A percentile compares a stretch with the other conserved stretches of the same genome.
phyloP scores from a whole-genome alignment of 2,797 vertebrate species.

The Lithobates pipiens region DNA sequence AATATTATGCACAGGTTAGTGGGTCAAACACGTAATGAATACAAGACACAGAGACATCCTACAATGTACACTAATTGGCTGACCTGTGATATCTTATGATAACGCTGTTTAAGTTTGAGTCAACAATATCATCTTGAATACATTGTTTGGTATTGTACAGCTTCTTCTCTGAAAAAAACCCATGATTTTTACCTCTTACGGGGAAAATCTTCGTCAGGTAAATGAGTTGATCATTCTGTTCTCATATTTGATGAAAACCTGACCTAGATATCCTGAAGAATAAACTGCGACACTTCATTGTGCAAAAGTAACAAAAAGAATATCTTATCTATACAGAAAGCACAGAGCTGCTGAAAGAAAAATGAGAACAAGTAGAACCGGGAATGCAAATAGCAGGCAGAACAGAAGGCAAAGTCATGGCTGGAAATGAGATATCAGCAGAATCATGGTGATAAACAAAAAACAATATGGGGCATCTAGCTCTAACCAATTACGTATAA shows the following conservation, averaged over 20 bases:
- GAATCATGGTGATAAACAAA: too few relatives aligned
- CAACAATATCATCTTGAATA: background rate
- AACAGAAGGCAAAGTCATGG: too few relatives aligned
- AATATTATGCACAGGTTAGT: background rate
- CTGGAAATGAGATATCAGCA: too few relatives aligned
- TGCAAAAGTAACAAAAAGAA: conserved; percentile 34
- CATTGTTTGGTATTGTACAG: background rate
- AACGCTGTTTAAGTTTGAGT: background rate
- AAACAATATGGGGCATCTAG: too few relatives aligned
- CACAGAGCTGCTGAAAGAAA: conserved; percentile 11
- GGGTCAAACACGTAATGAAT: conserved; percentile 1
- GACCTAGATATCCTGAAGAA: conserved; percentile 52
- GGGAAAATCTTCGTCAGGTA: conserved; percentile 14
- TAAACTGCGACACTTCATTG: conserved; percentile 29
- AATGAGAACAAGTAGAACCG: conserved; percentile 9
- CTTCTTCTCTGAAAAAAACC: conserved; percentile 4
- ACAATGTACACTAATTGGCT: conserved; percentile 23
- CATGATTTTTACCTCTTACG: conserved; percentile 24
- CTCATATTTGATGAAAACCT: conserved; percentile 5
- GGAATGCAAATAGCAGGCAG: background rate
- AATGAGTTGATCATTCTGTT: conserved; percentile 33
- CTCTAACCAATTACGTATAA: too few relatives aligned
- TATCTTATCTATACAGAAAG: conserved; percentile 27
- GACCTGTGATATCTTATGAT: background rate
- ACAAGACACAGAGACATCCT: background rate